Evolutionary conservation across 2,888 invertebrate genomes (phyloP).

Genomic region (Agapetus fuscipes): DNA sequence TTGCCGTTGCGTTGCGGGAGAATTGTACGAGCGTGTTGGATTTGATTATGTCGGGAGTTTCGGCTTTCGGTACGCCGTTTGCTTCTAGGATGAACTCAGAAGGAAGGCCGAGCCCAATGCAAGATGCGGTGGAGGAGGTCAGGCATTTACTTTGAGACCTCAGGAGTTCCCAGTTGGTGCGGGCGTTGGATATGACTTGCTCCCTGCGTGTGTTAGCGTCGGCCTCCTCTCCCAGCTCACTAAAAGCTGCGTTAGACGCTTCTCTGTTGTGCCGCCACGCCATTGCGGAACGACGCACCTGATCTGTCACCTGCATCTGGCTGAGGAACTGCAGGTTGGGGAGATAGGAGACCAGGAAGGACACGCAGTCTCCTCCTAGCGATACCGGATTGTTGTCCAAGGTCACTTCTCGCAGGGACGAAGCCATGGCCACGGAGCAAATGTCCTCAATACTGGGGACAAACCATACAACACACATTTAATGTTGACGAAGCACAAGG

Average conservation of each 20-base stretch:
- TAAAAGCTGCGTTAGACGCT: slow-evolving; percentile 51
- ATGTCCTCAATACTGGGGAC: slow-evolving; percentile 72
- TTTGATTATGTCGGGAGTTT: slow-evolving; percentile 17
- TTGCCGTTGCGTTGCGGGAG: not conserved
- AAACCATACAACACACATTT: too few relatives aligned
- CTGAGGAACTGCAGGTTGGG: slow-evolving; percentile 65
- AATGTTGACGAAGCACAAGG: not conserved
- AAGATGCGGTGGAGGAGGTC: slow-evolving; percentile 26
- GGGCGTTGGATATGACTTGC: slow-evolving; percentile 75
- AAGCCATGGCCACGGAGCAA: slow-evolving; percentile 68
- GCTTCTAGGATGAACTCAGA: slow-evolving; percentile 32
- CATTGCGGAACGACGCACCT: slow-evolving; percentile 64
- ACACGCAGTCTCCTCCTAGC: slow-evolving; percentile 69
- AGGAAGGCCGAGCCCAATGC: slow-evolving; percentile 25
- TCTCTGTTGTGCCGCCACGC: slow-evolving; percentile 75
- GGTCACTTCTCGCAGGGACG: slow-evolving; percentile 70
- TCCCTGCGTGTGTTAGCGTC: slow-evolving; percentile 59
- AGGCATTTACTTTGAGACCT: slow-evolving; percentile 58
- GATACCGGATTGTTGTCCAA: slow-evolving; percentile 81
- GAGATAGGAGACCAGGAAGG: slow-evolving; percentile 71
- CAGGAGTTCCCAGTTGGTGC: slow-evolving; percentile 78
- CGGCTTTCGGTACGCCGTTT: slow-evolving; percentile 19
- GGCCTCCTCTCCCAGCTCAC: slow-evolving; percentile 47
- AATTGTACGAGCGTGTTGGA: slow-evolving; percentile 9
- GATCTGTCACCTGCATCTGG: slow-evolving; percentile 70